These are phyloP conservation scores for Sebastes fasciatus DNA, from an alignment of 2,113 vertebrate species.

Conservation along the genomic window DNA sequence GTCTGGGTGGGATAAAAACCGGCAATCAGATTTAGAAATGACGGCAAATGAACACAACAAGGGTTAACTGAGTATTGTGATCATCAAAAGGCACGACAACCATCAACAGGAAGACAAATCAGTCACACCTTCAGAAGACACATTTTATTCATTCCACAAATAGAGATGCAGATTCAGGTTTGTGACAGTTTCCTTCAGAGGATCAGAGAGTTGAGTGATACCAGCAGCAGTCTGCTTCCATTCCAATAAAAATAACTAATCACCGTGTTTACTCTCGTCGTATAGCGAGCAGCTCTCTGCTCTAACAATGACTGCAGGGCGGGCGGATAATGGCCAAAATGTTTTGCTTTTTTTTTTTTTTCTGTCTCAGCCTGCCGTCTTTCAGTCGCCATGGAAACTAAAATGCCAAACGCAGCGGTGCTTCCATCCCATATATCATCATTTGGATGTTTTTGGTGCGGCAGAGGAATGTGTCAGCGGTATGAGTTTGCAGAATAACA, in stretches of 20 bases:
- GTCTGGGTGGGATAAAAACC: background rate
- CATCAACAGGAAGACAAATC: background rate
- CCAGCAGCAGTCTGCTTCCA: slow-evolving; percentile 6
- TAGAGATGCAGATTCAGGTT: background rate
- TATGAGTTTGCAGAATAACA: no score
- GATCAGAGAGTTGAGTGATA: background rate
- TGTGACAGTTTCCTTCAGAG: background rate
- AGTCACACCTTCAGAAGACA: background rate
- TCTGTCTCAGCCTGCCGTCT: background rate
- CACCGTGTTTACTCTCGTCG: slow-evolving; percentile 30
- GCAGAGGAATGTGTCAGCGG: no score
- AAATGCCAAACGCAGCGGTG: slow-evolving; percentile 52
- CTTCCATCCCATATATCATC: no score
- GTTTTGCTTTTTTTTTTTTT: no score
- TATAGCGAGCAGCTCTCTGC: background rate
- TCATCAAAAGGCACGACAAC: background rate
- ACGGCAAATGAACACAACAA: background rate
- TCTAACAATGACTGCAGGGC: background rate
- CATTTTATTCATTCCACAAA: no score
- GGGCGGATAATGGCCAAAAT: no score
- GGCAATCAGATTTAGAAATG: slow-evolving; percentile 18
- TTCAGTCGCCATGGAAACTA: slow-evolving; percentile 68
- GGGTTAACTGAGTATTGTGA: background rate
- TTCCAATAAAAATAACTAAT: background rate
- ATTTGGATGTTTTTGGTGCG: no score